phyloP scores from a whole-genome alignment of 2,888 invertebrate species.

The Abrostola tripartita region DNA sequence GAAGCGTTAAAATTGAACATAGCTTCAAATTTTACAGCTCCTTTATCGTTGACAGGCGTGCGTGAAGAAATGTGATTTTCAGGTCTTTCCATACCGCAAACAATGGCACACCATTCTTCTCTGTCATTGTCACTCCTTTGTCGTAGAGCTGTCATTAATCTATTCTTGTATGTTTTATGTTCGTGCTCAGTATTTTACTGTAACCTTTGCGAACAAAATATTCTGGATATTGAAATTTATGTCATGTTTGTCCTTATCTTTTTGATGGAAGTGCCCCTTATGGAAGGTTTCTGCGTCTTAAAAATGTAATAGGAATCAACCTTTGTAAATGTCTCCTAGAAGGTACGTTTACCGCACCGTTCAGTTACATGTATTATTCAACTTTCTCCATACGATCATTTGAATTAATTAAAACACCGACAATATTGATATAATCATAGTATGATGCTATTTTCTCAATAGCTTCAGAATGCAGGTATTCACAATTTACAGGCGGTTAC shows the following conservation, averaged over 20 bases:
- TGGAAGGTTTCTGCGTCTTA: no score
- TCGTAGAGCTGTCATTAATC: constrained; percentile 41
- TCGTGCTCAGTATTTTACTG: constrained; percentile 24
- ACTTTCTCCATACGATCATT: no score
- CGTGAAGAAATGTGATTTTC: constrained; percentile 30
- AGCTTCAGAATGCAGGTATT: no score
- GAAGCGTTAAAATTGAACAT: neutral
- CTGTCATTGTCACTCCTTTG: constrained; percentile 48
- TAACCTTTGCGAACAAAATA: constrained; percentile 1
- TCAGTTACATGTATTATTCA: no score
- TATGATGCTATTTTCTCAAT: no score
- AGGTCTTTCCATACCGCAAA: constrained; percentile 35
- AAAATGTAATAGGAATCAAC: no score
- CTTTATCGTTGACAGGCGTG: constrained; percentile 3
- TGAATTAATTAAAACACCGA: no score
- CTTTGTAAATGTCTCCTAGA: no score
- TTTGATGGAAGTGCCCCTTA: neutral
- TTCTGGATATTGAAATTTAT: constrained; percentile 4
- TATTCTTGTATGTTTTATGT: constrained; percentile 33
- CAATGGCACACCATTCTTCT: constrained; percentile 50
- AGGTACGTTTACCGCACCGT: no score
- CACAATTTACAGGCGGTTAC: no score
- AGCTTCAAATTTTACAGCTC: neutral
- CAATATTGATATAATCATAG: no score
- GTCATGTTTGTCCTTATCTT: neutral